Conservation (phyloP, 2,797 vertebrate genomes). For the Coreius guichenoti region DNA sequence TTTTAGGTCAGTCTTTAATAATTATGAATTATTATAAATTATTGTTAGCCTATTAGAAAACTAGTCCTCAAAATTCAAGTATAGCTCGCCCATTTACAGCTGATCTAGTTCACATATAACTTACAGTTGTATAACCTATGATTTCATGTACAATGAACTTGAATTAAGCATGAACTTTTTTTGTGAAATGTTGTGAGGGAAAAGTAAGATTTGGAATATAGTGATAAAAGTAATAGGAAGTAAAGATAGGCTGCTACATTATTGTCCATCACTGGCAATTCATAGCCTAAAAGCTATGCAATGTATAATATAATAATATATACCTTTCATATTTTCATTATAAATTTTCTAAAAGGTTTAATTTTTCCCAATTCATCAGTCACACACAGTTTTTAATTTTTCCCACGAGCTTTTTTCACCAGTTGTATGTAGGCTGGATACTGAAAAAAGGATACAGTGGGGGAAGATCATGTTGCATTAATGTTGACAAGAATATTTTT, state of each 20-base stretch:
- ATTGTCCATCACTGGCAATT: not conserved
- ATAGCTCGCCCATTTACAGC: not conserved
- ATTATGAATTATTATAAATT: not conserved
- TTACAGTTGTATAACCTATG: not conserved
- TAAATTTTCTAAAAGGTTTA: not conserved
- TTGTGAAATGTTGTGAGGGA: not conserved
- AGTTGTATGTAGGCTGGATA: not conserved
- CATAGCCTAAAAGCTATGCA: not conserved
- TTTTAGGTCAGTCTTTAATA: not conserved
- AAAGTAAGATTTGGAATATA: not conserved
- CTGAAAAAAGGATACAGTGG: not conserved
- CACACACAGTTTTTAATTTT: not conserved
- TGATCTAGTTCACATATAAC: not conserved
- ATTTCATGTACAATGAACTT: not conserved
- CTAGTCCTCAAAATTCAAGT: not conserved
- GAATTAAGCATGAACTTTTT: not conserved
- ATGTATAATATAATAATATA: no score
- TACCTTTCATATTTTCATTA: not conserved
- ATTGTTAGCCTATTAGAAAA: not conserved
- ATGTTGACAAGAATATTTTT: constrained; percentile 22
- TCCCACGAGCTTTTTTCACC: not conserved
- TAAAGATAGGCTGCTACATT: not conserved
- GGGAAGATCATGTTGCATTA: not conserved
- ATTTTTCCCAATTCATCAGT: constrained; percentile 13
- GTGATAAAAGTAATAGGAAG: not conserved